Evolutionary conservation across 2,113 vertebrate genomes (phyloP), one percentile per base, ranked within the genome.

Genomic region (Oceanodroma tethys): DNA sequence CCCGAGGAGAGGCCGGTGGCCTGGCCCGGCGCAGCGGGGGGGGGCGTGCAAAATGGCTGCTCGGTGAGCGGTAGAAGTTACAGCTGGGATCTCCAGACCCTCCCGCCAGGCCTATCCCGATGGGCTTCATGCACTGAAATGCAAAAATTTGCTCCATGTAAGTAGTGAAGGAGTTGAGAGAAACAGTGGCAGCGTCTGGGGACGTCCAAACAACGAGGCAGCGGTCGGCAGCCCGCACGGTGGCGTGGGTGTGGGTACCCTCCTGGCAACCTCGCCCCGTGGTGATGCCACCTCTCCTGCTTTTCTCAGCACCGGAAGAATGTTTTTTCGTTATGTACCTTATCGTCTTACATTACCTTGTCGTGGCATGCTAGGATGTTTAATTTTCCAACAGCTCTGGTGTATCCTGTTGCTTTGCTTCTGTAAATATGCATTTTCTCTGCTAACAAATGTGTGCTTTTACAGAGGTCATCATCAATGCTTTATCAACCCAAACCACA

Each of bases 161-260:
- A 43, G 34, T n/a, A 55, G 32, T 21, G 52, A 53, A 67, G 32
- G 25, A 47, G 8, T 34, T 70, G 40, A 63, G 40, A 22, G 16
- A 59, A 83, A 47, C 4, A 32, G 38, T 5, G 13, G 17, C 45
- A 47, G 22, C 11, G 1, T 53, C 20, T 13, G 47, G 19, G 50
- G 13, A 29, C 0, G 1, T 65, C 40, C 32, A 59, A 38, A 42
- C 30, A 4, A 4, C 10, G 26, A n/a, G 45, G 66, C 52, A 58
- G 26, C 0, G 1, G 10, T 23, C 1, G 3, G 29, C 65, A 87
- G 60, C 7, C 11, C 4, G 6, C 15, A 3, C 0, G 4, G 18
- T 78, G 53, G 7, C 2, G 1, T 5, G 9, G 15, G 5, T 71
- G 43, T 27, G 30, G 26, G 13, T 50, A 17, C 50, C 14, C 6